Percentiles rank a stretch among this genome's conserved stretches.
phyloP scores from a whole-genome alignment of 2,113 vertebrate species.

The Tachycineta bicolor region DNA sequence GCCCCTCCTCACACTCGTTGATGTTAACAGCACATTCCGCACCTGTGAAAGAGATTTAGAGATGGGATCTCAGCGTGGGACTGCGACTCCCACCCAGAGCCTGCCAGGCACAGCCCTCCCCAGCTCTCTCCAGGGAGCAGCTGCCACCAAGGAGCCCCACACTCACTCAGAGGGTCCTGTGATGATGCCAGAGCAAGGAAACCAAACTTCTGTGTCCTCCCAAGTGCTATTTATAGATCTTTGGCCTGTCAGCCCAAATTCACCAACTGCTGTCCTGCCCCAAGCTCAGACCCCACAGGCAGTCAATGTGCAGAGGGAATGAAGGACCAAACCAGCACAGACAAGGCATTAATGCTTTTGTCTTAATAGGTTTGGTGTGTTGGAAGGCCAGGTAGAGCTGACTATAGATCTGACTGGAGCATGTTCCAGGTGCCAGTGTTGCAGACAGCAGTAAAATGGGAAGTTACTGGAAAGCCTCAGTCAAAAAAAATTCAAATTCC shows the following conservation, averaged over 20 bases:
- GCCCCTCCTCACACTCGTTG: conserved; percentile 87
- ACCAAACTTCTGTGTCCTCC: not conserved
- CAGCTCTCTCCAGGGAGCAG: not conserved
- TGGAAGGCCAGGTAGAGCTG: not conserved
- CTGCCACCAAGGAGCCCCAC: not conserved
- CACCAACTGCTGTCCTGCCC: not conserved
- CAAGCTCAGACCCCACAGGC: not conserved
- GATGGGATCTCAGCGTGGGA: not conserved
- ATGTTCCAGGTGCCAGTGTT: not conserved
- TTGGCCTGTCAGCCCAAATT: not conserved
- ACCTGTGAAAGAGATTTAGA: conserved; percentile 75
- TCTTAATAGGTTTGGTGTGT: not conserved
- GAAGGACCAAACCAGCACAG: not conserved
- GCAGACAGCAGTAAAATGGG: not conserved
- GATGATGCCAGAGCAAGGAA: not conserved
- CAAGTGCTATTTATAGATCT: not conserved
- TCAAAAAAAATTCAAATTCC: not conserved
- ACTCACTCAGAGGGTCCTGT: not conserved
- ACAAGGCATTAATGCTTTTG: not conserved
- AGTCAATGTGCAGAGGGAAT: not conserved
- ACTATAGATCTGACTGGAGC: not conserved
- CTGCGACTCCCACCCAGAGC: not conserved
- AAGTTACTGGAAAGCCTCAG: not conserved
- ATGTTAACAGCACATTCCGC: conserved; percentile 85
- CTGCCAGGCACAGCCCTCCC: not conserved